phyloP scores from a whole-genome alignment of 1,140 invertebrate species.

The Aphaenogaster ashmeadi region DNA sequence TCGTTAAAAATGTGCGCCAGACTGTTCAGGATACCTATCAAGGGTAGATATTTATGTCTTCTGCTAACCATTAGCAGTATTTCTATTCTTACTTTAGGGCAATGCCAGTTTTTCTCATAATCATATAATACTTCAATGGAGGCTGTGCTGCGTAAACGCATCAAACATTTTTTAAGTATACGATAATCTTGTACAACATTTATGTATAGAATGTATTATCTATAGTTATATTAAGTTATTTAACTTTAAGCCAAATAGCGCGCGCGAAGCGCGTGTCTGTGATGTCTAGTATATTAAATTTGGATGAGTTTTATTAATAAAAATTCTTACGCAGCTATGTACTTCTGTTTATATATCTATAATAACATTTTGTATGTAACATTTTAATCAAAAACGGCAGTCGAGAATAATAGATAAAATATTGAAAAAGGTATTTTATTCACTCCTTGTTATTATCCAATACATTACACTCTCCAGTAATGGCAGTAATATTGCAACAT shows the following conservation, averaged over 20 bases:
- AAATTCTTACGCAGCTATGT: background rate
- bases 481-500: conserved; percentile 72
- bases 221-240: conserved; percentile 23
- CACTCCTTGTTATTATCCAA: conserved; percentile 60
- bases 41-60: conserved; percentile 90
- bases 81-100: conserved; percentile 90
- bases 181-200: background rate
- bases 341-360: background rate
- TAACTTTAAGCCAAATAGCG: too few relatives aligned
- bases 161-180: background rate
- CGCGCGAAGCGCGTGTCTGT: too few relatives aligned
- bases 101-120: conserved; percentile 87
- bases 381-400: conserved; percentile 1
- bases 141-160: background rate
- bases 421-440: conserved; percentile 77
- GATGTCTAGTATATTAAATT: background rate
- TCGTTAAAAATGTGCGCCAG: conserved; percentile 91
- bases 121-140: background rate
- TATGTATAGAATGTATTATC: conserved; percentile 15
- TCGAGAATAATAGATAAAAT: conserved; percentile 24
- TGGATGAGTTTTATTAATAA: background rate
- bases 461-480: conserved; percentile 71
- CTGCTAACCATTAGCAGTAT: conserved; percentile 89
- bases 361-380: background rate
- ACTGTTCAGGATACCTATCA: conserved; percentile 91